Evolutionary conservation across 2,113 vertebrate species (phyloP).

Genomic region (Myocastor coypus): DNA sequence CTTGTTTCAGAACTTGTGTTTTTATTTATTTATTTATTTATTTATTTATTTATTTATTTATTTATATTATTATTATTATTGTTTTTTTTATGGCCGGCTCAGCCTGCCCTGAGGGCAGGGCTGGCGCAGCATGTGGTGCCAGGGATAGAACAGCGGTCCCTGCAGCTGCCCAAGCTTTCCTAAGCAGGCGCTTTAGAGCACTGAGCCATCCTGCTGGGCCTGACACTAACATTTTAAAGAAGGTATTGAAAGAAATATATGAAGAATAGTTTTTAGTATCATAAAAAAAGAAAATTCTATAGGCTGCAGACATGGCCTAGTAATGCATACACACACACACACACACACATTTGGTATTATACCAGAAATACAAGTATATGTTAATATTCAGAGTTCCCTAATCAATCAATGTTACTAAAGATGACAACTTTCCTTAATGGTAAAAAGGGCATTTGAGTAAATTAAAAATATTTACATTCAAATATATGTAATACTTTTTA

Average conservation of each 20-base stretch:
- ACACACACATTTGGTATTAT: not conserved
- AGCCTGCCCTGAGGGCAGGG: too few relatives aligned
- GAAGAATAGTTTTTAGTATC: not conserved
- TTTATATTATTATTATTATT: too few relatives aligned
- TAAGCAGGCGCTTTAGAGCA: too few relatives aligned
- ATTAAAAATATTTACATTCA: not conserved
- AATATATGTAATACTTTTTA: not conserved
- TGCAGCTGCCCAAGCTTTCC: too few relatives aligned
- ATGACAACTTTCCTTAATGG: not conserved
- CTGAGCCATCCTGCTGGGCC: too few relatives aligned
- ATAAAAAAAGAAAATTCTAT: not conserved
- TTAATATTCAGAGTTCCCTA: not conserved
- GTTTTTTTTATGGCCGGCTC: too few relatives aligned
- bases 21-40: too few relatives aligned
- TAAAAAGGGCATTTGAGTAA: not conserved
- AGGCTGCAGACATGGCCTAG: not conserved
- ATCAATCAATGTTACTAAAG: constrained; percentile 4
- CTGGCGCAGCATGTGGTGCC: too few relatives aligned
- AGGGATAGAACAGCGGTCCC: too few relatives aligned
- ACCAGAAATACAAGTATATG: not conserved
- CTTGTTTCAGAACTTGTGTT: too few relatives aligned
- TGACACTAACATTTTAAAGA: constrained; percentile 30
- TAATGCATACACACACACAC: not conserved
- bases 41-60: too few relatives aligned
- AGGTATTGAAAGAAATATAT: not conserved